Conservation (phyloP, 1,140 invertebrate genomes). For the Penaeus vannamei region DNA sequence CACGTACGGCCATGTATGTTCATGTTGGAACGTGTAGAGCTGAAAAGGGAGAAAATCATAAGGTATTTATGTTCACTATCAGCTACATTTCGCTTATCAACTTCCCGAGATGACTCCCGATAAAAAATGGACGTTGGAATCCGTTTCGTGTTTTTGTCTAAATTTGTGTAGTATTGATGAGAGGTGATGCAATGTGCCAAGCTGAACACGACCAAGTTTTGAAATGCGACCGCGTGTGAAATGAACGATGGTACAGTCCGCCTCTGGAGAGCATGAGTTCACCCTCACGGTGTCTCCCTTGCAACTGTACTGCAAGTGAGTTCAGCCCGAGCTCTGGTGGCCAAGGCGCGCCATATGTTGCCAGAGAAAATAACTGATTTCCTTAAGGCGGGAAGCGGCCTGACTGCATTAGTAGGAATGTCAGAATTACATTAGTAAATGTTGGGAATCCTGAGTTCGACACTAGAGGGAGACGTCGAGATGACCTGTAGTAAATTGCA, state of each 20-base stretch:
- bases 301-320: background rate
- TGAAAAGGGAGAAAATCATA: too few species aligned
- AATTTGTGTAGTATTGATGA: too few species aligned
- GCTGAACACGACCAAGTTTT: background rate
- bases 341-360: conserved; percentile 38
- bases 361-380: background rate
- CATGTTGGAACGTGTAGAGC: too few species aligned
- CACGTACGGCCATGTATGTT: too few species aligned
- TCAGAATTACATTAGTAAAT: conserved; percentile 38
- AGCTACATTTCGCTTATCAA: too few species aligned
- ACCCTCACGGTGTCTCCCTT: background rate
- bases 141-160: too few species aligned
- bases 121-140: too few species aligned
- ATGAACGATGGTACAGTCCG: too few species aligned
- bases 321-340: background rate
- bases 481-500: conserved; percentile 34
- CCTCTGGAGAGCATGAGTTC: background rate
- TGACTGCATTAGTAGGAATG: conserved; percentile 26
- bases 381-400: conserved; percentile 13
- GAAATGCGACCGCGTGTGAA: background rate
- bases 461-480: background rate
- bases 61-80: too few species aligned
- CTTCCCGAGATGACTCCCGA: too few species aligned
- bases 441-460: background rate
- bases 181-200: too few species aligned